Evolutionary conservation across 2,888 invertebrate genomes (phyloP), one percentile per base, ranked within the genome.

Genomic region (Acrobasis suavella): DNA sequence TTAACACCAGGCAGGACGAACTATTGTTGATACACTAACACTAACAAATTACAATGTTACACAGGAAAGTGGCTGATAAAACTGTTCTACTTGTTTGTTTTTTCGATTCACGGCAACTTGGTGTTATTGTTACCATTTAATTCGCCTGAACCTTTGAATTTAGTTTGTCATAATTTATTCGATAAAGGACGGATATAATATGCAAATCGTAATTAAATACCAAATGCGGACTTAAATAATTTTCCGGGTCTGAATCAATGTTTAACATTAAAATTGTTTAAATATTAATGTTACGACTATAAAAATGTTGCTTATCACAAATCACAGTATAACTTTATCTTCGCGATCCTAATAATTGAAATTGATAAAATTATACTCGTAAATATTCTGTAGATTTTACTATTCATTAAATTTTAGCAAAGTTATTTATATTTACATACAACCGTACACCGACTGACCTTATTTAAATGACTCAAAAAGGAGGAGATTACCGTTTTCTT

Each of bases 31-130:
- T 77, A 72, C 50, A 42, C 83, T 81, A 80, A 78, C 81, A 77
- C 83, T 74, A 73, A 72, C 80, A 80, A 81, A 82, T 82, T 80
- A 83, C 80, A 78, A 76, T 51, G 60, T 79, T 74, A 74, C 70
- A 75, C 78, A 75, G 75, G 76, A 76, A 82, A 81, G 83, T 77
- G 77, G 77, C 75, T 77, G 78, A 85, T 83, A 77, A 82, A 83
- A 80, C 77, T 75, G 75, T 74, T 75, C 77, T 70, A 69, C 71
- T 65, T 81, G 79, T 83, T 81, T 79, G 74, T 73, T 60, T 71
- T 75, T 70, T 67, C 67, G 71, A 72, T 82, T 81, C 71, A 74
- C 77, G 73, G 69, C 66, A 67, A 68, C 72, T 67, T 65, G 60
- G 66, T 67, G 63, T 67, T 67, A 72, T 76, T 76, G 73, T 77